phyloP scores from a whole-genome alignment of 2,113 vertebrate genomes.

The Sinocyclocheilus rhinocerous region DNA sequence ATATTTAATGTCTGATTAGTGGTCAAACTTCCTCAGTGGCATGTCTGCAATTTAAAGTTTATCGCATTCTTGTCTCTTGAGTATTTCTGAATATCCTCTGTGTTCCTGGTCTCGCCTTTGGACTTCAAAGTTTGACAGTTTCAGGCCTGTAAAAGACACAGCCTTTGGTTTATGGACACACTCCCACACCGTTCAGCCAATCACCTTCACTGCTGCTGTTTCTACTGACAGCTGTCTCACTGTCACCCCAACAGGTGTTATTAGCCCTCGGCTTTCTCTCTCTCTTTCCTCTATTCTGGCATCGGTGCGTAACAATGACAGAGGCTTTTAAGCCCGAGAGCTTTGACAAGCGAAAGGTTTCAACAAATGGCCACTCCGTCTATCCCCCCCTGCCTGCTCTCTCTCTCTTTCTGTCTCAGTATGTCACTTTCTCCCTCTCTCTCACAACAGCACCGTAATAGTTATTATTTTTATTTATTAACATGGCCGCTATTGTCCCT shows the following conservation, averaged over 20 bases:
- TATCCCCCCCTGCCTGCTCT: slow-evolving; percentile 73
- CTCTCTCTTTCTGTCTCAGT: slow-evolving; percentile 75
- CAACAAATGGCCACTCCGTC: slow-evolving; percentile 84
- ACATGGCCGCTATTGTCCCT: slow-evolving; percentile 81
- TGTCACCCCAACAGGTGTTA: slow-evolving; percentile 88
- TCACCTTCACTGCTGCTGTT: slow-evolving; percentile 53
- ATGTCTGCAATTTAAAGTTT: slow-evolving; percentile 23
- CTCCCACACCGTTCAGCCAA: slow-evolving; percentile 48
- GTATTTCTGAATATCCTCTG: background rate
- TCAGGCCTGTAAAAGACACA: slow-evolving; percentile 4
- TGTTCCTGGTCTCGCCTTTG: background rate
- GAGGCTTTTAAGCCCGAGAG: slow-evolving; percentile 89
- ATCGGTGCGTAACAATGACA: slow-evolving; percentile 78
- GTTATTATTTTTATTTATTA: slow-evolving; percentile 94
- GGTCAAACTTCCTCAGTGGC: slow-evolving; percentile 29
- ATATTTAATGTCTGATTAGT: background rate
- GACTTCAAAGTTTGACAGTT: slow-evolving; percentile 28
- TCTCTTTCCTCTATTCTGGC: slow-evolving; percentile 49
- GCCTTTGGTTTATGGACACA: slow-evolving; percentile 15
- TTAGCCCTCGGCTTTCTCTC: slow-evolving; percentile 72
- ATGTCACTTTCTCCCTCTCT: slow-evolving; percentile 78
- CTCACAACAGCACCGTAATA: slow-evolving; percentile 68
- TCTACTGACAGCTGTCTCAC: slow-evolving; percentile 82
- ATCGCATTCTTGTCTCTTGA: background rate
- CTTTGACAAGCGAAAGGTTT: slow-evolving; percentile 90